These are phyloP conservation scores for Pycnonotus jocosus DNA, from an alignment of 2,113 vertebrate genomes.

Conservation along the genomic window DNA sequence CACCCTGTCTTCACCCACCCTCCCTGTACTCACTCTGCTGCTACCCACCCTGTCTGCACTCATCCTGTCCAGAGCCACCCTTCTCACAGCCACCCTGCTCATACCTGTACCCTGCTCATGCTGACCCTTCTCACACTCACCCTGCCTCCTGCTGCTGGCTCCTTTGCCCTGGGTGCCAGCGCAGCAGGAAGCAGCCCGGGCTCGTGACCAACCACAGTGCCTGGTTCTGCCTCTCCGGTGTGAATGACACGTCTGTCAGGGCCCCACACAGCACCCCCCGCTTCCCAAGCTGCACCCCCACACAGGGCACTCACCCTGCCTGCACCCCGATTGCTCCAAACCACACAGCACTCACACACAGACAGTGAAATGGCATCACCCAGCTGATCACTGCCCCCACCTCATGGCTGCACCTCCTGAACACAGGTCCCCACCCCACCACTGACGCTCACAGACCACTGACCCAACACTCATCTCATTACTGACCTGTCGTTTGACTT, in stretches of 20 bases:
- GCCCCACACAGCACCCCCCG: background rate
- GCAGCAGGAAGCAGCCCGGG: background rate
- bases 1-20: background rate
- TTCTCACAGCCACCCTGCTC: background rate
- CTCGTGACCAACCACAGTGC: background rate
- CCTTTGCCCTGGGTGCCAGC: background rate
- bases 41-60: too few species aligned
- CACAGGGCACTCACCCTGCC: background rate
- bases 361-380: fast-evolving
- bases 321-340: background rate
- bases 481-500: background rate
- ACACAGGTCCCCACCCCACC: background rate
- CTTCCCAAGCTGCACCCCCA: background rate
- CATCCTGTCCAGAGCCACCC: background rate
- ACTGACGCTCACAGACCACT: background rate
- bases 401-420: background rate
- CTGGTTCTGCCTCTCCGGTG: background rate
- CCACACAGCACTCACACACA: background rate
- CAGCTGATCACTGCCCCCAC: background rate
- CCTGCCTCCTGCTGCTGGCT: background rate
- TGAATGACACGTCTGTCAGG: background rate
- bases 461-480: background rate
- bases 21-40: background rate
- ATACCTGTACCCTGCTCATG: background rate
- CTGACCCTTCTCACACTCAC: background rate